A percentile compares a stretch with the other conserved stretches of the same genome.
phyloP scores from a whole-genome alignment of 2,888 invertebrate genomes.

The Callosobruchus maculatus region DNA sequence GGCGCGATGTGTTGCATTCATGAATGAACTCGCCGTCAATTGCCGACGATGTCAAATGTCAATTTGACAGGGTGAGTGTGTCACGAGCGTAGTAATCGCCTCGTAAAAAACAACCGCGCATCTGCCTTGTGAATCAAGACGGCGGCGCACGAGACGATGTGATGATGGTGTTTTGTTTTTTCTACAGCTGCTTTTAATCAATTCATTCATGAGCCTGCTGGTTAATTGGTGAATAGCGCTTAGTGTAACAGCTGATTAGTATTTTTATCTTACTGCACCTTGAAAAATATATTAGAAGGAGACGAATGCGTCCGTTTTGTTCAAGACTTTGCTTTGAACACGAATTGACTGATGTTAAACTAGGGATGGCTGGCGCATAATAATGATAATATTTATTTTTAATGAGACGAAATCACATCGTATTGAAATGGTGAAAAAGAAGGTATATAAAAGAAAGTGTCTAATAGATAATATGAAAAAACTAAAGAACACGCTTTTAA shows the following conservation, averaged over 20 bases:
- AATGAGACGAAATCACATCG: too few relatives aligned
- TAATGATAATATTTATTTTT: too few relatives aligned
- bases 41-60: neutral
- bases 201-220: neutral
- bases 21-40: slow-evolving; percentile 10
- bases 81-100: neutral
- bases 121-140: neutral
- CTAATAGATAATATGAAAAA: too few relatives aligned
- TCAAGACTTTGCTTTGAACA: too few relatives aligned
- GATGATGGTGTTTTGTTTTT: neutral
- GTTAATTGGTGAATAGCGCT: neutral
- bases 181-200: neutral
- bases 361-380: too few relatives aligned
- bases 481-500: too few relatives aligned
- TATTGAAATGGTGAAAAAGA: too few relatives aligned
- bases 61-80: neutral
- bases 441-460: too few relatives aligned
- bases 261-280: neutral
- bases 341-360: too few relatives aligned
- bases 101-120: neutral
- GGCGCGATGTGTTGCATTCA: slow-evolving; percentile 10
- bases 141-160: neutral
- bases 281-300: too few relatives aligned
- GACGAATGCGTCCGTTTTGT: too few relatives aligned
- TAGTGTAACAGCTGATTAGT: neutral